phyloP scores from a whole-genome alignment of 2,888 invertebrate genomes.

The Lamproptera curius region DNA sequence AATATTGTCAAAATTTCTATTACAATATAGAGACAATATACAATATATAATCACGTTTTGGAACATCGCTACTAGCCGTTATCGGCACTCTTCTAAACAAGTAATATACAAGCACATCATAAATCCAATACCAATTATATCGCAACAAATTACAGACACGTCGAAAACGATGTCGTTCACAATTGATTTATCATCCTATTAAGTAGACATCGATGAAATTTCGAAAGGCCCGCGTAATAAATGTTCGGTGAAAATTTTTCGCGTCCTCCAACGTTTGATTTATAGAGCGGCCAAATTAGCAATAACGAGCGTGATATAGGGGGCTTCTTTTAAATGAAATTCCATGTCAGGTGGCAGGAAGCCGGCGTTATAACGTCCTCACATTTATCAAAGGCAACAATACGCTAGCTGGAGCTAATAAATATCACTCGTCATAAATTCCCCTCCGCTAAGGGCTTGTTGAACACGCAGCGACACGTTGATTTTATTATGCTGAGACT shows the following conservation, averaged over 20 bases:
- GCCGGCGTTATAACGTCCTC: conserved; percentile 47
- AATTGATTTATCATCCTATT: too few relatives aligned
- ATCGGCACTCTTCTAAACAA: too few relatives aligned
- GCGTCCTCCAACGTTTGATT: conserved; percentile 12
- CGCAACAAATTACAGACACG: too few relatives aligned
- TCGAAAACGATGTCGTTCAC: too few relatives aligned
- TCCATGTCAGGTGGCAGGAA: conserved; percentile 58
- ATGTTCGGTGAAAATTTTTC: conserved; percentile 8
- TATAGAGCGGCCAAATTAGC: conserved; percentile 14
- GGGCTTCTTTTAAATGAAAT: conserved; percentile 64
- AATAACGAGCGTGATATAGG: conserved; percentile 20
- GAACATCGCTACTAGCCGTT: too few relatives aligned
- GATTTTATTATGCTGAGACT: conserved; percentile 10
- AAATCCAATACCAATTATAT: too few relatives aligned
- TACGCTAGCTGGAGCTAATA: conserved; percentile 58
- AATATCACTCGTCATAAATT: conserved; percentile 60
- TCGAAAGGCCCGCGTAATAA: conserved; percentile 3
- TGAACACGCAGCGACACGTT: conserved; percentile 17
- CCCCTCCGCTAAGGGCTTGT: conserved; percentile 28
- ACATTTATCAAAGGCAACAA: conserved; percentile 63
- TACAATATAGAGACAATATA: too few relatives aligned
- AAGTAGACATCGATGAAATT: not conserved
- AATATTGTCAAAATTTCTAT: too few relatives aligned
- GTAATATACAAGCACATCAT: too few relatives aligned
- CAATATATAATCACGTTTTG: too few relatives aligned